Evolutionary conservation across 2,113 vertebrate species (phyloP).

Genomic region (Aptenodytes forsteri): DNA sequence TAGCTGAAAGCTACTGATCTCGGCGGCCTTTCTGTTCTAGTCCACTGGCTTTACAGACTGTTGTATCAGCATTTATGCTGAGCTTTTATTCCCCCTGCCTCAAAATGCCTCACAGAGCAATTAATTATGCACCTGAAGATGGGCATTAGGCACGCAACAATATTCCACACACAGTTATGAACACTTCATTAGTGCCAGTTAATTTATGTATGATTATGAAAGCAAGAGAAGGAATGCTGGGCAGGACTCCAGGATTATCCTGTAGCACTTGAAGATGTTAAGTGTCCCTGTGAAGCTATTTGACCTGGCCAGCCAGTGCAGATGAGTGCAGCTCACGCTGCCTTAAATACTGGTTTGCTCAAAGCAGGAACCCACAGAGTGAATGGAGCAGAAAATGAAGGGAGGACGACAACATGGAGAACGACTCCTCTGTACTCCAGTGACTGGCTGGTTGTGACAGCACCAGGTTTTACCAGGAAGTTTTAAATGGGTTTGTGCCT

Average conservation of each 20-base stretch:
- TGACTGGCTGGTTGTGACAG: not conserved
- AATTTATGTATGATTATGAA: conserved; percentile 32
- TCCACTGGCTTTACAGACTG: conserved; percentile 5
- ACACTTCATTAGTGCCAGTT: conserved; percentile 36
- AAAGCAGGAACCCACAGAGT: not conserved
- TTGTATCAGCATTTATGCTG: not conserved
- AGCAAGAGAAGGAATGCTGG: conserved; percentile 1
- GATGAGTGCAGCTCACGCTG: not conserved
- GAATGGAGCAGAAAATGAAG: not conserved
- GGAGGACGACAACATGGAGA: not conserved
- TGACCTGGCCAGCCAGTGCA: conserved; percentile 24
- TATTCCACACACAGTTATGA: not conserved
- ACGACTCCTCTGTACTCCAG: not conserved
- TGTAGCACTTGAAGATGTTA: not conserved
- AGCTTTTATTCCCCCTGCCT: conserved; percentile 31
- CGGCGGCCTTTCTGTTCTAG: not conserved
- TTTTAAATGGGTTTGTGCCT: conserved; percentile 52
- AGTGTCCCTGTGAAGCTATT: conserved; percentile 28
- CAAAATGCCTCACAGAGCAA: conserved; percentile 38
- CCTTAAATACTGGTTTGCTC: conserved; percentile 13
- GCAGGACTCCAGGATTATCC: conserved; percentile 48
- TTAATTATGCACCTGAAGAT: conserved; percentile 44
- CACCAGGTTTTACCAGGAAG: conserved; percentile 55
- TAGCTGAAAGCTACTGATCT: conserved; percentile 34
- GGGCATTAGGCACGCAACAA: conserved; percentile 28